Conservation (phyloP, 1,140 invertebrate species). For the Piezodorus guildinii region DNA sequence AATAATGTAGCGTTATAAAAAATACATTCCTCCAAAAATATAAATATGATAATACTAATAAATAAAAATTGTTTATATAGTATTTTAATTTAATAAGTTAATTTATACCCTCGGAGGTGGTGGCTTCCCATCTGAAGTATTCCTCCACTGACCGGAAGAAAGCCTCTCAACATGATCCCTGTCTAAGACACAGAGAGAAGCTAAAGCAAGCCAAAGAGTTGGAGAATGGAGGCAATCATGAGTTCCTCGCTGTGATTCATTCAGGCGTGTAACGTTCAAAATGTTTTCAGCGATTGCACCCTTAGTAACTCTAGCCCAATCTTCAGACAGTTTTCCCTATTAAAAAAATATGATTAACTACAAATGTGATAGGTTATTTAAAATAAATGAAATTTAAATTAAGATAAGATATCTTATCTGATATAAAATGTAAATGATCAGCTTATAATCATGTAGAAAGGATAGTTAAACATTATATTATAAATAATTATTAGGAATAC, state of each 20-base stretch:
- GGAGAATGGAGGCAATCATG: constrained; percentile 66
- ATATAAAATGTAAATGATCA: neutral
- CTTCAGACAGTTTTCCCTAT: constrained; percentile 74
- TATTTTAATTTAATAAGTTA: constrained; percentile 3
- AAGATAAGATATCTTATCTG: neutral
- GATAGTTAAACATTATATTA: no score
- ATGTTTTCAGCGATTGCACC: constrained; percentile 85
- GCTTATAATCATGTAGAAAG: neutral
- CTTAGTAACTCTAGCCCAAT: constrained; percentile 80
- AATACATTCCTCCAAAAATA: no score
- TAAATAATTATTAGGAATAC: no score
- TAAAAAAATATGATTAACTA: constrained; percentile 22
- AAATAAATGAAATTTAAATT: neutral
- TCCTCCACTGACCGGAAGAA: constrained; percentile 57
- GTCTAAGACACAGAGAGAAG: constrained; percentile 84
- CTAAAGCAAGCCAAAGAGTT: constrained; percentile 82
- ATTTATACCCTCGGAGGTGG: constrained; percentile 45
- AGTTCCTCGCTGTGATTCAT: constrained; percentile 59
- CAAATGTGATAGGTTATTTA: neutral
- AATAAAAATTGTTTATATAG: neutral
- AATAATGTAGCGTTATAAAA: no score
- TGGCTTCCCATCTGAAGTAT: constrained; percentile 41
- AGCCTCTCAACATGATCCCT: constrained; percentile 80
- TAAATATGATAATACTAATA: neutral
- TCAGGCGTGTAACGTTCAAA: constrained; percentile 68